These are phyloP conservation scores for Nestor notabilis DNA, from an alignment of 2,113 vertebrate genomes.

Conservation along the genomic window DNA sequence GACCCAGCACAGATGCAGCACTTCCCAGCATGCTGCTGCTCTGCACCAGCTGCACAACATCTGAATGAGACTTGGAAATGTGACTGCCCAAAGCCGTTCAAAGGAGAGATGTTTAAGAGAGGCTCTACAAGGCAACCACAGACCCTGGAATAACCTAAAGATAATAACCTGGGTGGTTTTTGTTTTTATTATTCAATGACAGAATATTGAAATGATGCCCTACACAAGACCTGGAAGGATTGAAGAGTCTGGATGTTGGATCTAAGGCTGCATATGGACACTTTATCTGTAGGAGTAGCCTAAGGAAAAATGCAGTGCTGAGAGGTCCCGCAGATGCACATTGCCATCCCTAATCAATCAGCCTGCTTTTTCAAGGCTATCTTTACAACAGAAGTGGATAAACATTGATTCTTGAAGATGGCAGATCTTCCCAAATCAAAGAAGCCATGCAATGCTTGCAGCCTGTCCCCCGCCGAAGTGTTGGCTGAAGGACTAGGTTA, in stretches of 20 bases:
- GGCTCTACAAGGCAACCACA: not conserved
- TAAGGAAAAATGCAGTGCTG: not conserved
- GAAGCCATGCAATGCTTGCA: not conserved
- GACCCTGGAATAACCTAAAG: not conserved
- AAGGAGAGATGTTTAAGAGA: not conserved
- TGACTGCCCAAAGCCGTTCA: not conserved
- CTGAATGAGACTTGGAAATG: not conserved
- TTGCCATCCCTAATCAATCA: rapidly evolving
- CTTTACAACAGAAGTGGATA: not conserved
- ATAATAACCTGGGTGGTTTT: no score
- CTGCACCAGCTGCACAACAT: not conserved
- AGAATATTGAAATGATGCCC: not conserved
- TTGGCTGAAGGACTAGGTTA: not conserved
- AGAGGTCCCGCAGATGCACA: not conserved
- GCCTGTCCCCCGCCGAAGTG: not conserved
- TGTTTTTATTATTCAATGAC: not conserved
- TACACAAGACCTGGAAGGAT: not conserved
- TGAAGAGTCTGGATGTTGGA: not conserved
- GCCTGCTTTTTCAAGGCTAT: not conserved
- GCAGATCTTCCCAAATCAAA: not conserved
- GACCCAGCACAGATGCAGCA: not conserved
- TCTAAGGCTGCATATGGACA: not conserved
- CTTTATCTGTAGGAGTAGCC: not conserved
- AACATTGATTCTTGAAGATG: not conserved
- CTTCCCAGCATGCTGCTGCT: rapidly evolving